Evolutionary conservation across 2,113 vertebrate genomes (phyloP).

Genomic region (Nothocercus julius): DNA sequence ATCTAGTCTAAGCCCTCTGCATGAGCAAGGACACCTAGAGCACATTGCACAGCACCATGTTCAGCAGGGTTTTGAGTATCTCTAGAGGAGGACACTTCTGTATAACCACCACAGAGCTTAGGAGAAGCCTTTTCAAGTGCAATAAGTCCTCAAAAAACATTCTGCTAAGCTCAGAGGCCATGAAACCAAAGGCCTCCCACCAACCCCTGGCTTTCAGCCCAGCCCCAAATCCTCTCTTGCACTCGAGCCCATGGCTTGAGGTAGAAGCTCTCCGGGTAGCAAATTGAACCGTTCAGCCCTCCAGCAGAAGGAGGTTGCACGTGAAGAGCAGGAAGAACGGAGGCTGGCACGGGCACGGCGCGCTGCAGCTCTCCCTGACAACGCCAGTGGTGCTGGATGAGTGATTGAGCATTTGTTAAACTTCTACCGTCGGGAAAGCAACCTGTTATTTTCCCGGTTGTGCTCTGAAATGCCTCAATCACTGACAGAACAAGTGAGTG

Average conservation of each 20-base stretch:
- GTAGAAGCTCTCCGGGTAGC: constrained; percentile 67
- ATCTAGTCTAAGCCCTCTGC: no score
- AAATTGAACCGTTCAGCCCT: constrained; percentile 78
- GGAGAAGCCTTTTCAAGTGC: neutral
- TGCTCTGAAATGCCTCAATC: constrained; percentile 83
- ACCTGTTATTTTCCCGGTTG: constrained; percentile 80
- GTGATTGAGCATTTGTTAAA: constrained; percentile 82
- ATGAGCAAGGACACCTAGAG: no score
- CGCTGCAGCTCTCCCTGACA: constrained; percentile 41
- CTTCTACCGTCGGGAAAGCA: constrained; percentile 76
- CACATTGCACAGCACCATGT: no score
- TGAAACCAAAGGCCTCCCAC: neutral
- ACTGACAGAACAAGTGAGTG: constrained; percentile 75
- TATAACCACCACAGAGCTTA: neutral
- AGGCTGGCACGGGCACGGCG: constrained; percentile 60
- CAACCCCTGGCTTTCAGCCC: constrained; percentile 31
- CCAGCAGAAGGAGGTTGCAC: constrained; percentile 70
- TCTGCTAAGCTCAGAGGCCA: neutral
- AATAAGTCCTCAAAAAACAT: neutral
- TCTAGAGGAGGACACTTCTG: no score
- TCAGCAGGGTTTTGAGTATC: no score
- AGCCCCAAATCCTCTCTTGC: constrained; percentile 41
- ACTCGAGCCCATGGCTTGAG: constrained; percentile 25
- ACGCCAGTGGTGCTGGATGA: constrained; percentile 63
- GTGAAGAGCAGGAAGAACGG: constrained; percentile 74